These are phyloP conservation scores for Chironomus tepperi DNA, from an alignment of 1,140 invertebrate genomes.

Conservation along the genomic window DNA sequence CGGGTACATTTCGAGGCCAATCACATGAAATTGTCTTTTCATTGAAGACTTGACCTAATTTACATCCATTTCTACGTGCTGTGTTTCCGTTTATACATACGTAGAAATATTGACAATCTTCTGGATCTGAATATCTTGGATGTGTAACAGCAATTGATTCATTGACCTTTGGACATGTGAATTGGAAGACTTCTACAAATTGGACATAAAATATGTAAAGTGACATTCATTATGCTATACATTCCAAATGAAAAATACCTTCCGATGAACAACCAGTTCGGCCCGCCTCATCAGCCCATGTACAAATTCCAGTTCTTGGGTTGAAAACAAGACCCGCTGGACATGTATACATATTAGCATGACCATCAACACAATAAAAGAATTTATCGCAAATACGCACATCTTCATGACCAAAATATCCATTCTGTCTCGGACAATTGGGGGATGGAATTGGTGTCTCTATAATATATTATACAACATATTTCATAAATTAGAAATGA, in stretches of 20 bases:
- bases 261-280: slow-evolving; percentile 73
- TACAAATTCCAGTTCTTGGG: slow-evolving; percentile 79
- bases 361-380: slow-evolving; percentile 76
- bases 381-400: slow-evolving; percentile 74
- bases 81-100: slow-evolving; percentile 80
- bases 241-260: slow-evolving; percentile 41
- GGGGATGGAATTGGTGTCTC: slow-evolving; percentile 61
- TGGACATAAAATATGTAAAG: not conserved
- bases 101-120: slow-evolving; percentile 87
- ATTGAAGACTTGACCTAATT: slow-evolving; percentile 84
- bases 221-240: not conserved
- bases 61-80: slow-evolving; percentile 75
- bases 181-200: slow-evolving; percentile 67
- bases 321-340: slow-evolving; percentile 82
- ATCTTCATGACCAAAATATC: slow-evolving; percentile 81
- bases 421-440: slow-evolving; percentile 75
- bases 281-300: slow-evolving; percentile 84
- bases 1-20: slow-evolving; percentile 80
- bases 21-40: slow-evolving; percentile 73
- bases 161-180: slow-evolving; percentile 72
- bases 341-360: slow-evolving; percentile 82
- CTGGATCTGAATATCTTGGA: slow-evolving; percentile 76
- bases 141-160: slow-evolving; percentile 63
- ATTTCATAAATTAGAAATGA: not conserved
- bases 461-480: slow-evolving; percentile 39